These are phyloP conservation scores for Salpingus planirostris DNA, from an alignment of 2,888 invertebrate species.

Conservation along the genomic window DNA sequence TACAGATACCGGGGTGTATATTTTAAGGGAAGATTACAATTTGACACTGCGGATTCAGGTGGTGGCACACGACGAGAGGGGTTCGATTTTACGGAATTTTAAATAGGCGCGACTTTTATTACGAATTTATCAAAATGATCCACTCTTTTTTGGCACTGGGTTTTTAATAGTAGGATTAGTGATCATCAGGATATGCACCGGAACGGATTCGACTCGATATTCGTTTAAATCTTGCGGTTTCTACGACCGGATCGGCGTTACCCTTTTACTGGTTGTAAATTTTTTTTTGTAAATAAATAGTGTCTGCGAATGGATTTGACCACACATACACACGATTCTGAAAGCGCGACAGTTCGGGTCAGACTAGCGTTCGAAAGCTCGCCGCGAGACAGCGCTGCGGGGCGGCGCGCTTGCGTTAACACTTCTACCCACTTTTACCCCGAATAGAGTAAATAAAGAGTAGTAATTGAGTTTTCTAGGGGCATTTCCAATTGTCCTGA, in stretches of 20 bases:
- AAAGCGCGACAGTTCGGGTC: constrained; percentile 36
- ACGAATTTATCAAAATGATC: constrained; percentile 1
- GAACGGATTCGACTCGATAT: no score
- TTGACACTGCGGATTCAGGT: no score
- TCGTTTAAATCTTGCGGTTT: no score
- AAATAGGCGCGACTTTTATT: neutral
- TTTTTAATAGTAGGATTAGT: no score
- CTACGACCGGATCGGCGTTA: no score
- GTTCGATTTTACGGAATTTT: no score
- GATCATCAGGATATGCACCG: constrained; percentile 11
- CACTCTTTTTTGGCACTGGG: constrained; percentile 10
- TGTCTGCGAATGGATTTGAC: constrained; percentile 9
- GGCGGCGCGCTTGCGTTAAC: constrained; percentile 24
- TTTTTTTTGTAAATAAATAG: constrained; percentile 12
- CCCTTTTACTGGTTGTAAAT: neutral
- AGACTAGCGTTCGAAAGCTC: constrained; percentile 36
- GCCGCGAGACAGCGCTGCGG: constrained; percentile 33
- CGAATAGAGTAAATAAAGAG: constrained; percentile 27
- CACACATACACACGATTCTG: no score
- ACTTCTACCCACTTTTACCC: constrained; percentile 22
- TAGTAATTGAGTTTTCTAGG: constrained; percentile 29
- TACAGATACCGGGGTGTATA: no score
- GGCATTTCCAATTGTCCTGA: constrained; percentile 27
- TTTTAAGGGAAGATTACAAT: no score
- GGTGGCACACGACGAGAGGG: no score